Evolutionary conservation across 2,797 vertebrate species (phyloP), one percentile per base, ranked within the genome.

Genomic region (Amblyopsis hoosieri): DNA sequence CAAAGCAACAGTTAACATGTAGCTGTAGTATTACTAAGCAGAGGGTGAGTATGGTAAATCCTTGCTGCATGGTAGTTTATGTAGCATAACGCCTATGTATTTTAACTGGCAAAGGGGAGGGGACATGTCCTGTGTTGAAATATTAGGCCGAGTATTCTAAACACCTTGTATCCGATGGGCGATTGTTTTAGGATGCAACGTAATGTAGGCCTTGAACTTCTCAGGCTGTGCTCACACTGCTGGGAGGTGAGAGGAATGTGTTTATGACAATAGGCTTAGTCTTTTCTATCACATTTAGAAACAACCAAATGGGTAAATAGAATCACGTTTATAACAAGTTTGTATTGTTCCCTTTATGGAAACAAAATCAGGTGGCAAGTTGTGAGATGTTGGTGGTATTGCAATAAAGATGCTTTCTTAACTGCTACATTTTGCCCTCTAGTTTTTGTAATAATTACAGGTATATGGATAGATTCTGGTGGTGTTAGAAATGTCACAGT

Each of bases 381-480:
- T 87, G 78, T 87, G 73, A 87, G 81, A 83, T 86, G 82, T 86
- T 90, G 90, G 86, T 86, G 84, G 85, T 90, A 89, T 87, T 85
- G 80, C 90, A 85, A 93, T 92, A 93, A 94, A 93, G 83, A 89
- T 76, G 90, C 91, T 93, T 92, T 91, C 85, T 86, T 82, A 92
- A 90, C 87, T 67, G 85, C 82, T 76, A 57, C 45, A 3, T n/a
- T 42, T 7, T 2, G 33, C 12, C 2, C 15, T 57, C 3, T 23
- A 23, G 23, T 23, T 59, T 47, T 60, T n/a, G 72, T 69, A 12
- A 8, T 60, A 12, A 13, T 37, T 1, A 3, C 37, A 8, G 37
- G 37, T 37, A 9, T 37, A 9, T 37, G 37, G 9, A 37, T 37
- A 37, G 1, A 48, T 14, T 48, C 3, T 48, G 10, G 10, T 0